Percentiles rank a stretch among this genome's conserved stretches.
phyloP scores from a whole-genome alignment of 2,113 vertebrate species.

The Petromus typicus region DNA sequence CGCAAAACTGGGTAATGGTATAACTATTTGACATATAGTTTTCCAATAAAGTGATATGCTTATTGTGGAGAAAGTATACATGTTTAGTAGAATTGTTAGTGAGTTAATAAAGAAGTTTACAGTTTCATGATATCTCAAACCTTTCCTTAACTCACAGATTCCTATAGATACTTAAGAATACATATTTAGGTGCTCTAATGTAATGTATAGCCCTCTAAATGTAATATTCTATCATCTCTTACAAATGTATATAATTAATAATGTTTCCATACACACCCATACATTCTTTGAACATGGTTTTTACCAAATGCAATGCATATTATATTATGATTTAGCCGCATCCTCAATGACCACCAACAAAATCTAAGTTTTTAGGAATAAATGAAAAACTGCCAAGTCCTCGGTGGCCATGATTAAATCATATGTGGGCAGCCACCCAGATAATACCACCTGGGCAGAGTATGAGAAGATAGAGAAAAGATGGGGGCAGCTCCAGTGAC shows the following conservation, averaged over 20 bases:
- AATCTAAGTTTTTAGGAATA: slow-evolving; percentile 13
- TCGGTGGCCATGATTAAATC: slow-evolving; percentile 61
- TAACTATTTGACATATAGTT: not conserved
- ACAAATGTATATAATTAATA: not conserved
- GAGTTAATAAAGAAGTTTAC: not conserved
- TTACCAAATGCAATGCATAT: not conserved
- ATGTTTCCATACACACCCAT: not conserved
- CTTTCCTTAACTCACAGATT: not conserved
- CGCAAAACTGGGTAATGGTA: not conserved
- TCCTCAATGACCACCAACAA: slow-evolving; percentile 32
- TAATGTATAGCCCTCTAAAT: not conserved
- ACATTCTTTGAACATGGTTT: not conserved
- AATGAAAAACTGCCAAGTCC: slow-evolving; percentile 64
- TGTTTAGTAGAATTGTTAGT: not conserved
- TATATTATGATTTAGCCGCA: not conserved
- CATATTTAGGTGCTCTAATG: not conserved
- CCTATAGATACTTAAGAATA: not conserved
- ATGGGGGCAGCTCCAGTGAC: slow-evolving; percentile 15
- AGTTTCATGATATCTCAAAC: not conserved
- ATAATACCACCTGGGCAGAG: slow-evolving; percentile 19
- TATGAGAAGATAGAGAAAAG: slow-evolving; percentile 38
- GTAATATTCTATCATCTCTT: not conserved
- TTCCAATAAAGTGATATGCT: not conserved
- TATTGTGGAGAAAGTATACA: not conserved
- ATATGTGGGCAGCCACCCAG: slow-evolving; percentile 23